Evolutionary conservation across 2,888 invertebrate genomes (phyloP).

Genomic region (Tipula helvola): DNA sequence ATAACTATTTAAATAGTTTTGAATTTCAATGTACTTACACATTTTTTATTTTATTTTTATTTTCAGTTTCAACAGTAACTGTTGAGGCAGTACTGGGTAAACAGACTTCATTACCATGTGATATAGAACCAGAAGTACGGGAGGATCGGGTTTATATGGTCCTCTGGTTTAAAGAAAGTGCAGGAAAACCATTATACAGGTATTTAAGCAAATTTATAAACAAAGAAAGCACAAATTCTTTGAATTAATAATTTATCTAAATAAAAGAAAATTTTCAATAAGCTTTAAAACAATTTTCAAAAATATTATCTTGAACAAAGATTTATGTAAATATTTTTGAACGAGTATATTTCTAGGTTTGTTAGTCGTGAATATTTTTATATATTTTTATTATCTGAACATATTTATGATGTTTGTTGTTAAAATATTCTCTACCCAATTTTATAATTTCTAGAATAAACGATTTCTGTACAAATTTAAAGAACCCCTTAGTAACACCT

Average conservation of each 20-base stretch:
- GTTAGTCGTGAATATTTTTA: too few species aligned
- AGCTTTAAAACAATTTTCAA: not conserved
- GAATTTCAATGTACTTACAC: not conserved
- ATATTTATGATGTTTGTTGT: not conserved
- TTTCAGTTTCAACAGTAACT: slow-evolving; percentile 52
- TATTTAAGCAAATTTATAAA: slow-evolving; percentile 27
- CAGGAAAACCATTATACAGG: slow-evolving; percentile 84
- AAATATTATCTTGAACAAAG: too few species aligned
- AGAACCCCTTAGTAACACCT: not conserved
- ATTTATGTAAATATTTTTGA: too few species aligned
- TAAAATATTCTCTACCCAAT: too few species aligned
- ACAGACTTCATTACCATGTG: slow-evolving; percentile 76
- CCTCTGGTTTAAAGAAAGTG: slow-evolving; percentile 79
- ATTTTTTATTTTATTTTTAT: slow-evolving; percentile 12
- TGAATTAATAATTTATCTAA: not conserved
- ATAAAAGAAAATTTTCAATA: not conserved
- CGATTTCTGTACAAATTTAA: not conserved
- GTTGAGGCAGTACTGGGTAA: slow-evolving; percentile 77
- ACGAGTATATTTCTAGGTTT: too few species aligned
- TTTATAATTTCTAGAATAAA: not conserved
- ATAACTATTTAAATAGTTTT: not conserved
- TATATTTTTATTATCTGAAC: not conserved
- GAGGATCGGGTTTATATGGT: slow-evolving; percentile 87
- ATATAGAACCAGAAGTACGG: slow-evolving; percentile 70
- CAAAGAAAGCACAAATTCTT: too few species aligned